phyloP scores from a whole-genome alignment of 92 coral and sea anemone genomes.

The Metridium senile region DNA sequence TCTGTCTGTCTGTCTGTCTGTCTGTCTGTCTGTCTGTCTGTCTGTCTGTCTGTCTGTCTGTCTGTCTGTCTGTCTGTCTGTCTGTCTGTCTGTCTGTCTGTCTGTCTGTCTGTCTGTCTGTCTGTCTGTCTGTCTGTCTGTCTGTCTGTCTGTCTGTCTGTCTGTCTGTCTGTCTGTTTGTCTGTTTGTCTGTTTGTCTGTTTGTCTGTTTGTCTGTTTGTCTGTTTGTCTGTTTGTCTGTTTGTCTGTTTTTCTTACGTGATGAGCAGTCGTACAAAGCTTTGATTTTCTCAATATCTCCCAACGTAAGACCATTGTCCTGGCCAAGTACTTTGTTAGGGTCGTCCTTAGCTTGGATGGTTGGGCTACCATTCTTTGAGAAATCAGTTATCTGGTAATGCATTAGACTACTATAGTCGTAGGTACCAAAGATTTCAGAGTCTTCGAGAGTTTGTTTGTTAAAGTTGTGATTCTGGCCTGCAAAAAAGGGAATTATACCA shows the following conservation, averaged over 20 bases:
- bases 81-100: background rate
- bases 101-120: background rate
- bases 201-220: background rate
- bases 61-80: conserved; percentile 1
- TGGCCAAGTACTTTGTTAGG: conserved; percentile 32
- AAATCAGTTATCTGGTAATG: conserved; percentile 41
- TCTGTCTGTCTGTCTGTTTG: background rate
- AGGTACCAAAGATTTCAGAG: conserved; percentile 14
- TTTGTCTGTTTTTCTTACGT: background rate
- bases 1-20: conserved; percentile 16
- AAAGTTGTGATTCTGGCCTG: conserved; percentile 32
- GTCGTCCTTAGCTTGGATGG: conserved; percentile 33
- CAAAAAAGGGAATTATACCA: background rate
- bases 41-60: conserved; percentile 1
- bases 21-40: background rate
- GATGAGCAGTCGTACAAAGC: conserved; percentile 21
- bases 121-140: conserved; percentile 4
- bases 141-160: conserved; percentile 13
- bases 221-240: background rate
- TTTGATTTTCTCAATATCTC: conserved; percentile 31
- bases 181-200: background rate
- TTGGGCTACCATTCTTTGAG: conserved; percentile 33
- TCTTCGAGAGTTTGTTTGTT: conserved; percentile 9
- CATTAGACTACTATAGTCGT: conserved; percentile 45
- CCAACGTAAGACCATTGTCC: conserved; percentile 18